Percentiles rank a stretch among this genome's conserved stretches.
These are phyloP conservation scores for Pterostichus madidus DNA, from an alignment of 2,888 invertebrate species.

Conservation along the genomic window DNA sequence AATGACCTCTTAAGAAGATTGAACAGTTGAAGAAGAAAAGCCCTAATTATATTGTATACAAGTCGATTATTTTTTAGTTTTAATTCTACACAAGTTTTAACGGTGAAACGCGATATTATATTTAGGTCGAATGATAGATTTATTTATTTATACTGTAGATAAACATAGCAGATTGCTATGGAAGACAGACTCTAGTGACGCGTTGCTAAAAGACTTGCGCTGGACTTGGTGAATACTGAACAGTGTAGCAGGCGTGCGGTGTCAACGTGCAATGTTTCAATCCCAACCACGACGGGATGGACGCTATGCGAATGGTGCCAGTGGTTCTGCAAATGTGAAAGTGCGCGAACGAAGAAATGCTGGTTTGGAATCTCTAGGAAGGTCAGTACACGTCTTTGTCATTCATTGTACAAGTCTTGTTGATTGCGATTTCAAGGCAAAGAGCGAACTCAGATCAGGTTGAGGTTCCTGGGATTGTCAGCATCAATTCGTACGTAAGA, in stretches of 20 bases:
- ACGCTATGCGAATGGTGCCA: constrained; percentile 32
- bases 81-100: constrained; percentile 69
- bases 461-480: constrained; percentile 48
- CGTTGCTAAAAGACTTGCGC: constrained; percentile 8
- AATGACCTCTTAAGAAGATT: constrained; percentile 75
- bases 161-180: constrained; percentile 69
- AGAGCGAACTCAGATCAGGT: background rate
- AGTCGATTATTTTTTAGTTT: constrained; percentile 74
- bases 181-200: constrained; percentile 35
- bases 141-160: constrained; percentile 78
- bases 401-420: too few species aligned
- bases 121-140: constrained; percentile 73
- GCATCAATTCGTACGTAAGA: constrained; percentile 65
- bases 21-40: constrained; percentile 68
- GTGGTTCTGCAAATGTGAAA: constrained; percentile 55
- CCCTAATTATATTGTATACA: constrained; percentile 74
- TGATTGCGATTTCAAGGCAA: background rate
- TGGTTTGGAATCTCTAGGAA: constrained; percentile 4
- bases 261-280: constrained; percentile 65
- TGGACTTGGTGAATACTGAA: constrained; percentile 1
- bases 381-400: background rate
- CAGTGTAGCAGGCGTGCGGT: constrained; percentile 42
- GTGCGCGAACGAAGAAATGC: constrained; percentile 22
- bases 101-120: constrained; percentile 72
- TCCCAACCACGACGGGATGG: constrained; percentile 34